phyloP scores from a whole-genome alignment of 64 coral and sea anemone species.

The Stichodactyla helianthus region DNA sequence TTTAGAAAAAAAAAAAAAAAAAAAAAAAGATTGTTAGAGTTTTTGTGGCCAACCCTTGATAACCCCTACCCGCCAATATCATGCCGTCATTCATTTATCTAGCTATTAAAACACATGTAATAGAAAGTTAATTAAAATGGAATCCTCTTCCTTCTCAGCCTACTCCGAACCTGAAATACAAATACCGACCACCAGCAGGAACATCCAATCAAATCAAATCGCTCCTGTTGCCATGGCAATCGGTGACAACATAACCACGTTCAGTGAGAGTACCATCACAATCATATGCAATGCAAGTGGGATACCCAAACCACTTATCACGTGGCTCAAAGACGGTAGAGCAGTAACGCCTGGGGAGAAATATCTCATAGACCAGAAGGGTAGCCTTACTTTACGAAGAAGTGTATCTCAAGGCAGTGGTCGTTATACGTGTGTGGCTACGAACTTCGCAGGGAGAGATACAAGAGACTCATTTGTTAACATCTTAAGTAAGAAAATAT shows the following conservation, averaged over 20 bases:
- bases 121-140: neutral
- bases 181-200: neutral
- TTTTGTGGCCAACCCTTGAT: too few species aligned
- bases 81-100: too few species aligned
- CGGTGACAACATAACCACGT: neutral
- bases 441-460: constrained; percentile 61
- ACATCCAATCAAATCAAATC: neutral
- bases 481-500: constrained; percentile 57
- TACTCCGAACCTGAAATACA: neutral
- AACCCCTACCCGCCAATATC: too few species aligned
- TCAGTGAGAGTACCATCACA: neutral
- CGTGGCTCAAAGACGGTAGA: constrained; percentile 40
- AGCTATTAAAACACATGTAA: too few species aligned
- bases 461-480: constrained; percentile 57
- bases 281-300: constrained; percentile 10
- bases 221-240: neutral
- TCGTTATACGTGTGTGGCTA: constrained; percentile 69
- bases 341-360: constrained; percentile 37
- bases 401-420: constrained; percentile 15
- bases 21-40: too few species aligned
- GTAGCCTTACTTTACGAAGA: neutral
- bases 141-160: neutral
- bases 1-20: too few species aligned
- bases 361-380: neutral
- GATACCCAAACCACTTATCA: constrained; percentile 24